A percentile compares a stretch with the other conserved stretches of the same genome.
Evolutionary conservation across 35 echinoderm and acorn worm species (phyloP).

Genomic region (Lytechinus variegatus): DNA sequence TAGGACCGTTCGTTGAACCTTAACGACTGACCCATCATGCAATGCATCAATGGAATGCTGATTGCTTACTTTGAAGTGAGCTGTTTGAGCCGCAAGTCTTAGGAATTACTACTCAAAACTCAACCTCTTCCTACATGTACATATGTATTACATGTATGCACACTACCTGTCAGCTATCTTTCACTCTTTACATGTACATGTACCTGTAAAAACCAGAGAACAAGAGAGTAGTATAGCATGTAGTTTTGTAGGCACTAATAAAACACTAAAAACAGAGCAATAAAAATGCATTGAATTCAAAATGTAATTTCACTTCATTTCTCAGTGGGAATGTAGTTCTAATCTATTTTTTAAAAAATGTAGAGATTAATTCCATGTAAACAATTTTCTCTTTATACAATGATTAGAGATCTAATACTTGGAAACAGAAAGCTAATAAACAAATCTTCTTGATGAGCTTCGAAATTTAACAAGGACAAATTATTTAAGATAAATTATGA

Average conservation of each 20-base stretch:
- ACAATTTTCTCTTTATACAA: neutral
- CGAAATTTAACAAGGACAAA: neutral
- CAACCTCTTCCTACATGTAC: neutral
- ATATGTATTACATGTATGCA: too few species aligned
- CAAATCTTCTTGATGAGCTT: neutral
- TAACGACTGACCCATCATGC: conserved; percentile 34
- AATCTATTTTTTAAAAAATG: neutral
- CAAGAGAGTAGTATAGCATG: neutral
- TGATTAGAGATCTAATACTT: neutral
- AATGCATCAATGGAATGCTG: conserved; percentile 36
- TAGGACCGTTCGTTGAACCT: conserved; percentile 44
- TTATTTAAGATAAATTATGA: neutral
- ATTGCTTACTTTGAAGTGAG: conserved; percentile 36
- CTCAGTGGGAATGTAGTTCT: too few species aligned
- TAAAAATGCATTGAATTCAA: neutral
- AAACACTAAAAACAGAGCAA: neutral
- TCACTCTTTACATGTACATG: too few species aligned
- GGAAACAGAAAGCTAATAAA: neutral
- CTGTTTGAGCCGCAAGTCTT: conserved; percentile 10
- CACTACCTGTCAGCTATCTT: too few species aligned
- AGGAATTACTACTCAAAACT: neutral
- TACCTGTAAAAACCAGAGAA: too few species aligned
- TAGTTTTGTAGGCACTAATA: neutral
- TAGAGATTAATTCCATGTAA: neutral
- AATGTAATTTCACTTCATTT: neutral